Evolutionary conservation across 2,888 invertebrate genomes (phyloP), one percentile per base, ranked within the genome.

Genomic region (Parascotia fuliginaria): DNA sequence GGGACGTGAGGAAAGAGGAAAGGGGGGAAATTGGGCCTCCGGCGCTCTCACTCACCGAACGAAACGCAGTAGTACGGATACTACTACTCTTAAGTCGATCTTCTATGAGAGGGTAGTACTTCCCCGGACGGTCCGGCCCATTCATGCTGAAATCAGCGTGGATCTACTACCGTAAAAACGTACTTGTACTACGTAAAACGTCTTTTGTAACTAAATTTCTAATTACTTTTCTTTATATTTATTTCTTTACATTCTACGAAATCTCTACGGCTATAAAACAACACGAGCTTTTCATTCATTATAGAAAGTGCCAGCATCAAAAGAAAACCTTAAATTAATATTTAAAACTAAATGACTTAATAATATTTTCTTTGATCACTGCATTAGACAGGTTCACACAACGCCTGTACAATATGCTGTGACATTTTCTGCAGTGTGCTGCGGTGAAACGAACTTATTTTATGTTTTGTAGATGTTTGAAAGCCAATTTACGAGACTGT

Each of bases 401-500:
- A 53, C 52, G 42, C 29, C 12, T 44, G 33, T 33, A 54, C 49
- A 55, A 47, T 42, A 65, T 69, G 66, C 66, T 66, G 49, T 58
- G 58, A 66, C 53, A 61, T 71, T 73, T 65, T 44, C 63, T 59
- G 33, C 55, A 59, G 55, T 61, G 47, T 16, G 28, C 19, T 31
- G 37, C 19, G 31, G 40, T 27, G 37, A 45, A 59, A 60, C 37
- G 46, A 75, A 63, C 75, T 75, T 75, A 19, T 5, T 75, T 70
- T 75, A 70, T 71, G 67, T 55, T 75, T 73, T 73, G 60, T 71
- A 75, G 67, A 72, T 73, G 66, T 72, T 74, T 69, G 60, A 77
- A 77, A 80, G 79, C 67, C 72, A 82, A 84, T 83, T 81, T 80
- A 70, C 73, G 64, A 55, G 49, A 63, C 54, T 42, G 51, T 56